These are phyloP conservation scores for Lycia hirtaria DNA, from an alignment of 2,888 invertebrate genomes.

Conservation along the genomic window DNA sequence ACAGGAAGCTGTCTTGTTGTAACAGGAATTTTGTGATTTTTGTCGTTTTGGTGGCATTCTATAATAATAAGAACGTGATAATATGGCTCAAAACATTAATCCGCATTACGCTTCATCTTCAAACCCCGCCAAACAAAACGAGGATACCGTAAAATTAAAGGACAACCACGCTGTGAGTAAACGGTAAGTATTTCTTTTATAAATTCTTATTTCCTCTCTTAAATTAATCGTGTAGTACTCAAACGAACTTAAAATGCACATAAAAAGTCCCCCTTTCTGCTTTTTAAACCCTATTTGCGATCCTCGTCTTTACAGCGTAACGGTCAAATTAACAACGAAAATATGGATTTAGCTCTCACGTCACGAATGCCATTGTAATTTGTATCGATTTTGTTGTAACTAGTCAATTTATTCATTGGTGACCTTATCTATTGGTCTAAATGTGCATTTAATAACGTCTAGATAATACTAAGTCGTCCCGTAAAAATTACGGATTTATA, in stretches of 20 bases:
- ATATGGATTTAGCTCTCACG: constrained; percentile 35
- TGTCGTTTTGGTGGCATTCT: constrained; percentile 58
- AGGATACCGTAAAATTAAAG: constrained; percentile 90
- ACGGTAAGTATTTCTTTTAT: constrained; percentile 86
- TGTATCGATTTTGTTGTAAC: constrained; percentile 21
- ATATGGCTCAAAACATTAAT: constrained; percentile 95
- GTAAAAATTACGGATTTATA: neutral
- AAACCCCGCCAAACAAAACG: constrained; percentile 91
- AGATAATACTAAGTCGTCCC: neutral
- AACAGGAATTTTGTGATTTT: constrained; percentile 75
- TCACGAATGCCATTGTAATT: constrained; percentile 22
- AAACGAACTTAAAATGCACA: neutral
- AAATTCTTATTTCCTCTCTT: constrained; percentile 7
- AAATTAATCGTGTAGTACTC: neutral
- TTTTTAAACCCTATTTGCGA: neutral
- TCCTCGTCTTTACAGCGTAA: constrained; percentile 12
- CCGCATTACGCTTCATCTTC: constrained; percentile 91
- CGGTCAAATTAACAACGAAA: constrained; percentile 22
- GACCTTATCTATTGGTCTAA: neutral
- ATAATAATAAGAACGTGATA: constrained; percentile 58
- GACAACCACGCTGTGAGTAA: constrained; percentile 96
- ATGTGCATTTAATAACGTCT: neutral
- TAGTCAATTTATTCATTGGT: neutral
- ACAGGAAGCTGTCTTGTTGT: constrained; percentile 72
- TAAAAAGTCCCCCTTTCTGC: neutral